Base-by-base conservation (phyloP, 2,797 vertebrate species). In the Antrozous pallidus region DNA sequence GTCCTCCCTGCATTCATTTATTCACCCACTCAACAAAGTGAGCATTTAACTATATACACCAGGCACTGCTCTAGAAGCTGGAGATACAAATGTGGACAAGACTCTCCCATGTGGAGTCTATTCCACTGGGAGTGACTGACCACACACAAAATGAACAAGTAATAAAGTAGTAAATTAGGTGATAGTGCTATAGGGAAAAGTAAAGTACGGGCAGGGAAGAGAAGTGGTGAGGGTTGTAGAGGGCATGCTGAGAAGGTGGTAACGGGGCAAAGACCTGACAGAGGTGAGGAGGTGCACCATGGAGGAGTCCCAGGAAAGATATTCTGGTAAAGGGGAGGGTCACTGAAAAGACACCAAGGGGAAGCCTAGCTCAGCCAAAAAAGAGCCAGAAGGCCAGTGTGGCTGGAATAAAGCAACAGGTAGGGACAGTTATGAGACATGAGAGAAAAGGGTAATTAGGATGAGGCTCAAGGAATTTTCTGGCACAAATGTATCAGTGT, bases 61-160 rank as follows among this genome's bases (percentile, higher is more conserved):
- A 61, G 40, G 31, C 26, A 13, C 47, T 24, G 20, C 49, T n/a
- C 40, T 40, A 13, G 22, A 49, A 80, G 11, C 31, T 3, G 6
- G 24, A 40, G 14, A 61, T 40, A n/a, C 14, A 28, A 24, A 90
- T 28, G 24, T 9, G 51, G 51, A 56, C 18, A 26, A 33, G 42
- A 36, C 4, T 22, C 14, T 79, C 56, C 42, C 67, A 26, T 3
- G 31, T 5, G 40, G 87, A 56, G 13, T 22, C 12, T 28, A 45
- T 6, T 36, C 63, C 26, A 31, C 20, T 1, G 42, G 3, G 13
- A 1, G 12, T 24, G 49, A 22, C 14, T 16, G 9, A 9, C 0
- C 24, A 40, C 17, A 51, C 54, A 33, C 2, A 63, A 81, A 83
- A 17, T 10, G 26, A 65, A 75, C 38, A 28, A 31, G 61, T 26